phyloP scores from a whole-genome alignment of 2,113 vertebrate species.

The rat (Rattus norvegicus) region DNA sequence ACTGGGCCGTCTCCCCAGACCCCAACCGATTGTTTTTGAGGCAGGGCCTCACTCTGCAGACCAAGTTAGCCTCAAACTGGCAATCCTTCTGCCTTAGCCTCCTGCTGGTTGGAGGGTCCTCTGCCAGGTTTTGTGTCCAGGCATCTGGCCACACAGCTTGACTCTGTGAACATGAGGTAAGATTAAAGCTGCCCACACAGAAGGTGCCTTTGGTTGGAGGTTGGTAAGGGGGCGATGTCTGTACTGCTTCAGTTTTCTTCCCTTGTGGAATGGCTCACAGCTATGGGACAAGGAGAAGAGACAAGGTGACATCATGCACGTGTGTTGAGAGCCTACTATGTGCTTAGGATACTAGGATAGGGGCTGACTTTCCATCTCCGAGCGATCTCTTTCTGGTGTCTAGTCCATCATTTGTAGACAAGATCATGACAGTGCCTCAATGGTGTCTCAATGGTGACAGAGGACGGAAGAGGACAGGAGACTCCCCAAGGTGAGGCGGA shows the following conservation, averaged over 20 bases:
- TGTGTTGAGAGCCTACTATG: neutral
- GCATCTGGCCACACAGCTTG: neutral
- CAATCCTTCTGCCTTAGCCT: neutral
- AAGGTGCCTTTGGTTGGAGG: neutral
- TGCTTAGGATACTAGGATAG: neutral
- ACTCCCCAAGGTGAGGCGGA: no score
- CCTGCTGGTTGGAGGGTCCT: no score
- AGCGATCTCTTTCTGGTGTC: neutral
- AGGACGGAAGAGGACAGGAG: neutral
- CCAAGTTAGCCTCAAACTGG: neutral
- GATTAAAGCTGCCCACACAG: fast-evolving
- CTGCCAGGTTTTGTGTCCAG: neutral
- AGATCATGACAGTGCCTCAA: neutral
- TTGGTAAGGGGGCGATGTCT: fast-evolving
- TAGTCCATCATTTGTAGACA: neutral
- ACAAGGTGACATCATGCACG: neutral
- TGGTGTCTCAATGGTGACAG: neutral
- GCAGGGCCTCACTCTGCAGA: neutral
- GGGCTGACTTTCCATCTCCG: neutral
- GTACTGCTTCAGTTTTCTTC: neutral
- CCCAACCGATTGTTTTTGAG: neutral
- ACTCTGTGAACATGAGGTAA: neutral
- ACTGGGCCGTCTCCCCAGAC: no score
- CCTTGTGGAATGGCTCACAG: neutral
- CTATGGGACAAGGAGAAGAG: neutral